A percentile compares a stretch with the other conserved stretches of the same genome.
Evolutionary conservation across 2,888 invertebrate genomes (phyloP).

Genomic region (Brenthis ino): DNA sequence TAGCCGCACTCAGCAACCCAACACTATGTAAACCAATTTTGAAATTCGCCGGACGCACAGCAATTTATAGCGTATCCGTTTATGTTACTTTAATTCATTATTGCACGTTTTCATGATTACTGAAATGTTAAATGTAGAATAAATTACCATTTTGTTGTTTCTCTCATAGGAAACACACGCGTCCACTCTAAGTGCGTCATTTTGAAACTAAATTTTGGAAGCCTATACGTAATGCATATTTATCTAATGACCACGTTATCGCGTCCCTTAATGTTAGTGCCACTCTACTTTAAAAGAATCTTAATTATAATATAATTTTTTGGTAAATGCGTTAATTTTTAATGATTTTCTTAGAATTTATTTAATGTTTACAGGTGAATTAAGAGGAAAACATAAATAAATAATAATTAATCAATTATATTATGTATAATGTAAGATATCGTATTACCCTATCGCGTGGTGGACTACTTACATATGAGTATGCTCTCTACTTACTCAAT

Average conservation of each 20-base stretch:
- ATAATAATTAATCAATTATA: neutral
- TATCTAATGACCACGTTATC: slow-evolving; percentile 72
- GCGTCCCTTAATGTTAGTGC: slow-evolving; percentile 59
- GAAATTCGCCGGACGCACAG: slow-evolving; percentile 66
- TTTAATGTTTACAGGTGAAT: neutral
- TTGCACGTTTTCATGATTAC: slow-evolving; percentile 33
- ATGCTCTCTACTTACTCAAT: no score
- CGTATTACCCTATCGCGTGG: neutral
- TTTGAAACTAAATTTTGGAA: slow-evolving; percentile 44
- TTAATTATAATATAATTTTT: slow-evolving; percentile 43
- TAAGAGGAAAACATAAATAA: slow-evolving; percentile 10
- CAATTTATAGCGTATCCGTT: slow-evolving; percentile 56
- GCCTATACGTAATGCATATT: slow-evolving; percentile 66
- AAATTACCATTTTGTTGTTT: slow-evolving; percentile 1
- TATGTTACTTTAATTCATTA: slow-evolving; percentile 38
- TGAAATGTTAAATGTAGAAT: neutral
- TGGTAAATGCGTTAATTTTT: slow-evolving; percentile 8
- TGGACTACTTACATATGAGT: neutral
- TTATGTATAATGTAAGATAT: neutral
- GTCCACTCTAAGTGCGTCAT: slow-evolving; percentile 30
- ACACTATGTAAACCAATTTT: slow-evolving; percentile 57
- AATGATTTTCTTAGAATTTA: slow-evolving; percentile 4
- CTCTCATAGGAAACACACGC: slow-evolving; percentile 17
- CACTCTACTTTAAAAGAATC: slow-evolving; percentile 51
- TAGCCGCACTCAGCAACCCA: slow-evolving; percentile 51